Percentiles rank a stretch among this genome's conserved stretches.
These are phyloP conservation scores for Pachymerium ferrugineum DNA, from an alignment of 2,888 invertebrate genomes.

Conservation along the genomic window DNA sequence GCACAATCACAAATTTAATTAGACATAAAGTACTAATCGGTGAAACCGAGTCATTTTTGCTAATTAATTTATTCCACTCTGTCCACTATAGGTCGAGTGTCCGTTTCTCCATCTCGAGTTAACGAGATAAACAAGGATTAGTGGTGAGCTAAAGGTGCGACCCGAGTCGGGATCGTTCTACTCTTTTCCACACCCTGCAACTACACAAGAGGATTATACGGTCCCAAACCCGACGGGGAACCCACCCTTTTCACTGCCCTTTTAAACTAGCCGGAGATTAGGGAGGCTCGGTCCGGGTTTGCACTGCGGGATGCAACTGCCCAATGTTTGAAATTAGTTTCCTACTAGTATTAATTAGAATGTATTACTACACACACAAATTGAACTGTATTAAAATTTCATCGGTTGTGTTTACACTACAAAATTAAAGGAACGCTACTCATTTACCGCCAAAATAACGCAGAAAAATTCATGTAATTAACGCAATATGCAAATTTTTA, in stretches of 20 bases:
- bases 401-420: too few relatives aligned
- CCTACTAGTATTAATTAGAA: constrained; percentile 7
- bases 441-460: too few relatives aligned
- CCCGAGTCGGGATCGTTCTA: neutral
- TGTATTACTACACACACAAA: constrained; percentile 15
- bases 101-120: constrained; percentile 4
- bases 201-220: constrained; percentile 15
- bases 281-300: neutral
- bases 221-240: constrained; percentile 11
- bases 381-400: neutral
- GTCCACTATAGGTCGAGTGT: constrained; percentile 8
- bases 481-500: too few relatives aligned
- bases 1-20: neutral
- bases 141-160: constrained; percentile 1
- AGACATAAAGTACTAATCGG: neutral
- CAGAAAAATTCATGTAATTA: too few relatives aligned
- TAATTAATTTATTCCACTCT: neutral
- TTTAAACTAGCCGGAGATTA: neutral
- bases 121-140: constrained; percentile 16
- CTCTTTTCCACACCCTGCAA: neutral
- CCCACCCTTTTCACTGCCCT: constrained; percentile 7
- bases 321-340: constrained; percentile 19
- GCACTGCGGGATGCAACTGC: neutral
- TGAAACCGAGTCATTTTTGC: neutral
- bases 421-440: too few relatives aligned